A percentile compares a stretch with the other conserved stretches of the same genome.
Evolutionary conservation across 2,113 vertebrate genomes (phyloP).

Genomic region (Protomyctophum bolini): DNA sequence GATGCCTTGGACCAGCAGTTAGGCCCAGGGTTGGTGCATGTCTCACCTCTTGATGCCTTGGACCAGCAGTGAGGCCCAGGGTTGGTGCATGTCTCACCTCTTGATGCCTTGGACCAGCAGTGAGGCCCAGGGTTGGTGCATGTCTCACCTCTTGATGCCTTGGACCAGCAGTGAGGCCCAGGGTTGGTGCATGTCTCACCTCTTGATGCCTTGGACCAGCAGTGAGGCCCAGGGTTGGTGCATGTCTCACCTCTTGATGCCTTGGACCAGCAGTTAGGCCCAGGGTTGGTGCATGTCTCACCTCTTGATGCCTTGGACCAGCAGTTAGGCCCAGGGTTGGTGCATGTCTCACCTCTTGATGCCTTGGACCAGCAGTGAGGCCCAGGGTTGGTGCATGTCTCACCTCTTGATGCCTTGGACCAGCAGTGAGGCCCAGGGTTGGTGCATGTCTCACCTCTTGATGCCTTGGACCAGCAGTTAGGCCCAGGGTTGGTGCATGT

Average conservation of each 20-base stretch:
- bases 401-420: conserved; percentile 91
- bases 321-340: conserved; percentile 96
- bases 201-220: conserved; percentile 56
- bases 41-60: too few species aligned
- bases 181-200: conserved; percentile 87
- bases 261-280: conserved; percentile 90
- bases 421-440: conserved; percentile 96
- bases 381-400: conserved; percentile 95
- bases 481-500: conserved; percentile 97
- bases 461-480: conserved; percentile 90
- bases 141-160: conserved; percentile 89
- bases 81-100: conserved; percentile 94
- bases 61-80: conserved; percentile 97
- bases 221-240: conserved; percentile 98
- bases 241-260: conserved; percentile 91
- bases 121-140: conserved; percentile 98
- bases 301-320: conserved; percentile 93
- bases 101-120: conserved; percentile 91
- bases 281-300: conserved; percentile 92
- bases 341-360: conserved; percentile 76
- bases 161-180: conserved; percentile 93
- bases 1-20: conserved; percentile 88
- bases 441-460: conserved; percentile 92
- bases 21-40: conserved; percentile 99
- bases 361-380: conserved; percentile 81